These are phyloP conservation scores for Drosophila mayaguana DNA, from an alignment of 2,888 invertebrate species.

Conservation along the genomic window DNA sequence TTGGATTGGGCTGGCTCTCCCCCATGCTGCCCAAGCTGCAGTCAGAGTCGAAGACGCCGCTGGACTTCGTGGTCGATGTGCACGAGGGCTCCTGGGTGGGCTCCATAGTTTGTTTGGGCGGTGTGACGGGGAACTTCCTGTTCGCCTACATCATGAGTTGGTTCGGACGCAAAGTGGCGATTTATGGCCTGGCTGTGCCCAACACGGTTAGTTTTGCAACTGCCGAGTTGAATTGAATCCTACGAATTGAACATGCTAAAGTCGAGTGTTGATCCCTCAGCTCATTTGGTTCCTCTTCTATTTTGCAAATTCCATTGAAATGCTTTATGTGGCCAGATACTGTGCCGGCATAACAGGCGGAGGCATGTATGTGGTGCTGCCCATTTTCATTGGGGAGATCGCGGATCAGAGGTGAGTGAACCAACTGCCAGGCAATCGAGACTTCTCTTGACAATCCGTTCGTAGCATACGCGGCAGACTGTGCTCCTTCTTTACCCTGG, in stretches of 20 bases:
- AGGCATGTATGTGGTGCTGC: slow-evolving; percentile 79
- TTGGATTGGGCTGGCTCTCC: slow-evolving; percentile 82
- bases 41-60: slow-evolving; percentile 66
- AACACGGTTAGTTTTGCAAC: slow-evolving; percentile 40
- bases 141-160: slow-evolving; percentile 77
- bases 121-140: slow-evolving; percentile 77
- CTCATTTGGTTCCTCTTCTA: slow-evolving; percentile 81
- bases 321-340: slow-evolving; percentile 80
- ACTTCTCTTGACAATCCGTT: neutral
- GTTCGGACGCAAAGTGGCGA: slow-evolving; percentile 79
- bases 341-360: slow-evolving; percentile 83
- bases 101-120: slow-evolving; percentile 78
- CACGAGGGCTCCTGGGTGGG: slow-evolving; percentile 84
- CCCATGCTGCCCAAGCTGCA: slow-evolving; percentile 79
- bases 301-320: slow-evolving; percentile 75
- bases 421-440: neutral
- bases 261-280: slow-evolving; percentile 49
- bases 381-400: slow-evolving; percentile 84
- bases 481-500: slow-evolving; percentile 72
- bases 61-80: slow-evolving; percentile 73
- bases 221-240: neutral
- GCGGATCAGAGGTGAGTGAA: slow-evolving; percentile 80
- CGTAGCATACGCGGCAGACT: slow-evolving; percentile 81
- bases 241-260: neutral
- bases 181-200: slow-evolving; percentile 80